Base-by-base conservation (phyloP, 2,797 vertebrate species). In the Microctenopoma steveboyesi region DNA sequence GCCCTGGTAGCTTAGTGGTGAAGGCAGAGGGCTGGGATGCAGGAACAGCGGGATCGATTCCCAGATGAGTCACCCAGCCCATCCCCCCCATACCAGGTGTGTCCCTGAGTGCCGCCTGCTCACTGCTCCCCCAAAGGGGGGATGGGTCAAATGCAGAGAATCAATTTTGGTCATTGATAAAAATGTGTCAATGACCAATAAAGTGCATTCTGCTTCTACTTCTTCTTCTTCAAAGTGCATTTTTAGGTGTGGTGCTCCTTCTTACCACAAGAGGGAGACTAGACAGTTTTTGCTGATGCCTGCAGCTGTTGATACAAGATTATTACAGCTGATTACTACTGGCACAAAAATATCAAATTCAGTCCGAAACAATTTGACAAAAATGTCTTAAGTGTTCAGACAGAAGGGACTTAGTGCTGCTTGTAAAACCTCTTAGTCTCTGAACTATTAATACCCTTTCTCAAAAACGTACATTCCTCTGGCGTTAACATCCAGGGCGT, bases 211-310 rank as follows among this genome's bases (percentile, higher is more conserved):
- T 18, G 18, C 18, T 18, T 18, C 18, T 18, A 18, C 18, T 18
- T 18, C 18, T 18, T 18, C 18, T 18, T 18, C 18, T 18, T 18
- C 18, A 18, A 10, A 30, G 9, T 6, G 5, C 9, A 2, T 6
- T 14, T 45, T 28, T 1, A 54, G 10, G n/a, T 72, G 66, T 48
- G 57, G 35, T 79, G 43, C 64, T 13, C 37, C 39, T 62, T 61
- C 48, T 13, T 11, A 42, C 81, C 88, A 85, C 83, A 69, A 0
- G 82, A 55, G 83, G 87, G 88, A 79, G 74, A 76, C 76, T 28
- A 8, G 16, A 50, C 1, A 4, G 14, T 27, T 50, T 16, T 51
- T 15, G 14, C 9, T 49, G 7, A 14, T 16, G 30, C 63, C 25
- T 16, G 0, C 35, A 40, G 11, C 25, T 55, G 3, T n/a, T 49